Base-by-base conservation (phyloP, 2,113 vertebrate species). In the Phrynosoma blainvillii region DNA sequence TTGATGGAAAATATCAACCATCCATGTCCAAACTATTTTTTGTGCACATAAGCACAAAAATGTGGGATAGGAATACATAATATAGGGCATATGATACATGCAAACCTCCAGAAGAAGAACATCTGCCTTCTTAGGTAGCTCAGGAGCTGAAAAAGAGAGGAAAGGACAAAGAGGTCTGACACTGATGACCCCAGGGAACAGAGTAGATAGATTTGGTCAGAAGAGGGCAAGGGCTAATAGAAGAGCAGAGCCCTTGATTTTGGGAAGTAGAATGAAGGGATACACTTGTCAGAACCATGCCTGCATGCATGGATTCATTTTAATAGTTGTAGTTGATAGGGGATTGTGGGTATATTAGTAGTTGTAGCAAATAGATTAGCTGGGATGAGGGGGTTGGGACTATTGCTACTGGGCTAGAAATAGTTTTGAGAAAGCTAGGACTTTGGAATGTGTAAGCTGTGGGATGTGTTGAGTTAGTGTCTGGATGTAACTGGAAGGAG, bases 31-130 rank as follows among this genome's bases (percentile, higher is more conserved):
- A 66, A 82, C 40, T 74, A 13, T 75, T 42, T 52, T 74, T 70
- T 30, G 1, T 54, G 36, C 11, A 76, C 47, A 27, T 59, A 82
- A 84, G 52, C 9, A 75, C 71, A n/a, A 74, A 25, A 70, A 65
- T 11, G 73, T 85, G 40, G 21, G 87, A 36, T 25, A 47, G 18
- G 10, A 84, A 59, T 23, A 13, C 2, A 87, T 32, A 32, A 0
- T 0, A 77, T 59, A 76, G 71, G 25, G 59, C 59, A 62, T 71
- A 71, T 71, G 25, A 30, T 12, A 16, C 32, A 84, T 0, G 0
- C 14, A 7, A 14, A 68, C 3, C 25, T 83, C 65, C 40, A 42
- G 21, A 21, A 13, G 40, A 59, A 59, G 79, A 70, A 30, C 5
- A 2, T 68, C 12, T 36, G 40, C 36, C 2, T 12, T 5, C 66